Evolutionary conservation across 53 echinoderm and acorn worm genomes (phyloP).

Genomic region (Zoroaster sp.): DNA sequence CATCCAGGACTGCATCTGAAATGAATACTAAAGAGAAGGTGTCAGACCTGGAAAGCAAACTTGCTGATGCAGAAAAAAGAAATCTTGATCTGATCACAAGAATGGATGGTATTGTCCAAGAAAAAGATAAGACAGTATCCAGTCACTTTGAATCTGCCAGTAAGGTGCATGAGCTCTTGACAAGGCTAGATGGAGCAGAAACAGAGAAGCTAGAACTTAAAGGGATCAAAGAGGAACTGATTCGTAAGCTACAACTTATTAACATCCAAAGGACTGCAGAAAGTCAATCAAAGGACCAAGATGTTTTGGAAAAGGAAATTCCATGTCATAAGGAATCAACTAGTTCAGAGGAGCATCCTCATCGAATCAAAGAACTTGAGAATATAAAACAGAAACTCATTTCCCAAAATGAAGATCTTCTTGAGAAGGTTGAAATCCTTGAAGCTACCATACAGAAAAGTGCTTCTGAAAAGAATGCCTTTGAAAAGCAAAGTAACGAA

Average conservation of each 20-base stretch:
- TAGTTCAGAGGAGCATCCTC: neutral
- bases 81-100: conserved; percentile 72
- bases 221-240: conserved; percentile 63
- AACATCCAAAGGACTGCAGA: conserved; percentile 12
- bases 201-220: conserved; percentile 66
- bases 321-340: neutral
- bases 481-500: conserved; percentile 14
- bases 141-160: conserved; percentile 86
- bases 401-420: neutral
- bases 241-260: conserved; percentile 61
- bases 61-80: conserved; percentile 64
- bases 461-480: neutral
- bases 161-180: conserved; percentile 82
- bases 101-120: conserved; percentile 82
- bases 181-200: conserved; percentile 73
- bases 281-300: neutral
- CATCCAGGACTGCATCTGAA: conserved; percentile 4
- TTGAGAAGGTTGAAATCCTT: neutral
- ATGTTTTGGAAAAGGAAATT: neutral
- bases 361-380: conserved; percentile 19
- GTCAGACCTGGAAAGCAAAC: conserved; percentile 64
- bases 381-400: conserved; percentile 2
- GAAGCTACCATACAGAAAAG: conserved; percentile 28
- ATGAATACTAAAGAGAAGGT: conserved; percentile 46
- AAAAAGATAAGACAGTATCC: conserved; percentile 74